phyloP scores from a whole-genome alignment of 2,797 vertebrate species.

The Syndactyla subalaris region DNA sequence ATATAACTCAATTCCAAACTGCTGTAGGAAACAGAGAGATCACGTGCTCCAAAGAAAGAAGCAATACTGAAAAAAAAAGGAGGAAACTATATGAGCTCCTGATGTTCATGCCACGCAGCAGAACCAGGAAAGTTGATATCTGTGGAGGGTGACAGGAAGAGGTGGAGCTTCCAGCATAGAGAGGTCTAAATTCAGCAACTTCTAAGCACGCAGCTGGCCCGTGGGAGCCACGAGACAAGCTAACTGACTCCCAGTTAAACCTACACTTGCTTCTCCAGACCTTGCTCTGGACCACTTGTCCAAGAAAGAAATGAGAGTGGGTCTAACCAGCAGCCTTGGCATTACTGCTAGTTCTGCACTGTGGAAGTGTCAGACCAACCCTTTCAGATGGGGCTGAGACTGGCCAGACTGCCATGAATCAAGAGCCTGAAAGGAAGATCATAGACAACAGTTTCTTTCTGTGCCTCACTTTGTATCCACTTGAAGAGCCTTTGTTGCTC shows the following conservation, averaged over 20 bases:
- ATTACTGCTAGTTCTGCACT: neutral
- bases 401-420: neutral
- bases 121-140: neutral
- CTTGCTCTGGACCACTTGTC: neutral
- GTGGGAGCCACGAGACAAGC: neutral
- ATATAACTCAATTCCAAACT: neutral
- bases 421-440: neutral
- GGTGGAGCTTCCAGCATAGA: neutral
- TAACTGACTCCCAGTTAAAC: neutral
- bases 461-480: neutral
- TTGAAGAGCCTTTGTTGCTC: neutral
- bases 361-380: neutral
- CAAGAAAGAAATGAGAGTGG: neutral
- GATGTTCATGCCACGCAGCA: neutral
- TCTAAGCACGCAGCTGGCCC: neutral
- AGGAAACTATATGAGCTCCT: neutral
- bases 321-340: neutral
- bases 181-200: neutral
- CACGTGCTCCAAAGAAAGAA: neutral
- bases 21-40: neutral
- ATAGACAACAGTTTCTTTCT: neutral
- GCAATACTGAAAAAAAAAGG: rapidly evolving
- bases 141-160: rapidly evolving
- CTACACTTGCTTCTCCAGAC: neutral
- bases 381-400: neutral